These are phyloP conservation scores for Bombus consobrinus DNA, from an alignment of 1,140 invertebrate genomes.

Conservation along the genomic window DNA sequence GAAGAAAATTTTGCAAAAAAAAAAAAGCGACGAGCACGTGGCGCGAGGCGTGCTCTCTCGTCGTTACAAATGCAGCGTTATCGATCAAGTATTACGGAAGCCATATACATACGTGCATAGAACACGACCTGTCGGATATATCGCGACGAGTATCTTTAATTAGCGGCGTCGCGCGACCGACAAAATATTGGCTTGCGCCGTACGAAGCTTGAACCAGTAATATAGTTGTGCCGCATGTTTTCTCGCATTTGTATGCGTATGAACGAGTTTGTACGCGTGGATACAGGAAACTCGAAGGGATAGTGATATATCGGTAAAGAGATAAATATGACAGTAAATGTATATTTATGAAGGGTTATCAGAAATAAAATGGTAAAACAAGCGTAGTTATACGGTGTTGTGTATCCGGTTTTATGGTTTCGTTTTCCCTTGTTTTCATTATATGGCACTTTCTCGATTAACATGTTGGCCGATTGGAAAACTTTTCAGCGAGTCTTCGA, in stretches of 20 bases:
- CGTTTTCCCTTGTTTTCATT: not conserved
- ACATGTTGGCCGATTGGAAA: not conserved
- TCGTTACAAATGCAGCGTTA: slow-evolving; percentile 62
- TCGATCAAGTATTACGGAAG: slow-evolving; percentile 76
- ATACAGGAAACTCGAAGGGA: not conserved
- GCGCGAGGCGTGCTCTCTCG: not conserved
- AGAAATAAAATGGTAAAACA: slow-evolving; percentile 2
- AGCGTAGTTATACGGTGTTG: not conserved
- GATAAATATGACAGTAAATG: slow-evolving; percentile 22
- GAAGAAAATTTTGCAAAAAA: not conserved
- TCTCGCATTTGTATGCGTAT: not conserved
- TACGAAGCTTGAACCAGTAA: not conserved
- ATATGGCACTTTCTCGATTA: not conserved
- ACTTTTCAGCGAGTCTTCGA: not conserved
- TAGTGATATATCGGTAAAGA: not conserved
- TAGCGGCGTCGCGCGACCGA: slow-evolving; percentile 21
- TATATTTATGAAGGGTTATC: slow-evolving; percentile 17
- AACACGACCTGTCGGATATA: slow-evolving; percentile 50
- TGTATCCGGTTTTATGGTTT: not conserved
- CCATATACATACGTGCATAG: slow-evolving; percentile 62
- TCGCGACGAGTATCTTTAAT: slow-evolving; percentile 43
- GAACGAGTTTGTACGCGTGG: not conserved
- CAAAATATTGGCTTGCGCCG: slow-evolving; percentile 6
- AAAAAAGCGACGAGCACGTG: slow-evolving; percentile 3
- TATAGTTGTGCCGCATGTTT: not conserved